phyloP scores from a whole-genome alignment of 2,888 invertebrate genomes.

The Morpho achilles region DNA sequence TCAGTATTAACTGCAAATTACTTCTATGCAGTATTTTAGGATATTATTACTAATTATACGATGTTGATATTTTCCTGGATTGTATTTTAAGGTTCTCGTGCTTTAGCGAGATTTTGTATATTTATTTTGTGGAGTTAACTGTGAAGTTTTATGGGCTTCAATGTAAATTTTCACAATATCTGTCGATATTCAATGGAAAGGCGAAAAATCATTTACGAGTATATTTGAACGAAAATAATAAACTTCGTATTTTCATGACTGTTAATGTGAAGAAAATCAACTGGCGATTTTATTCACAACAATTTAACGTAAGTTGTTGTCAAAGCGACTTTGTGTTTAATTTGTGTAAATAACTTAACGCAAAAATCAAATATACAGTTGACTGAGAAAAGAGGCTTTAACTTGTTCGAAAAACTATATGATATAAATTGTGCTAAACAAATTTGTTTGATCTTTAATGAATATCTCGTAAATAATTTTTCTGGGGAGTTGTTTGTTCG shows the following conservation, averaged over 20 bases:
- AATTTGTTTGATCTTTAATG: too few relatives aligned
- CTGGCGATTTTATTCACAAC: too few relatives aligned
- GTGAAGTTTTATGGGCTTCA: constrained; percentile 45
- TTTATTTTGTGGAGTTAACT: constrained; percentile 41
- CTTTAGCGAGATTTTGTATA: constrained; percentile 18
- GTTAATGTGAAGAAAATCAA: too few relatives aligned
- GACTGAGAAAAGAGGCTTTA: too few relatives aligned
- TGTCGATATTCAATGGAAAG: constrained; percentile 40
- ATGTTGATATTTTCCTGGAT: constrained; percentile 22
- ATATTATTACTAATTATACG: constrained; percentile 31
- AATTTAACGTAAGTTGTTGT: too few relatives aligned
- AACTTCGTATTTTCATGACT: too few relatives aligned
- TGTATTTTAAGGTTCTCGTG: constrained; percentile 19
- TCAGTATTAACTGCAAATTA: constrained; percentile 63
- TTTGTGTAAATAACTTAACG: too few relatives aligned
- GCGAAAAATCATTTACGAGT: constrained; percentile 36
- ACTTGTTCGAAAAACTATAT: too few relatives aligned
- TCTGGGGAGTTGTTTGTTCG: constrained; percentile 45
- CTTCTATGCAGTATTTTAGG: constrained; percentile 45
- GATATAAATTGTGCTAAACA: too few relatives aligned
- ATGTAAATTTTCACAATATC: constrained; percentile 7
- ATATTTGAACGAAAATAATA: too few relatives aligned
- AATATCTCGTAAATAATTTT: constrained; percentile 37
- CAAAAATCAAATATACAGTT: too few relatives aligned
- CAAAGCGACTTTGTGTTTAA: too few relatives aligned